phyloP scores from a whole-genome alignment of 2,888 invertebrate genomes.

The Crocallis elinguaria region DNA sequence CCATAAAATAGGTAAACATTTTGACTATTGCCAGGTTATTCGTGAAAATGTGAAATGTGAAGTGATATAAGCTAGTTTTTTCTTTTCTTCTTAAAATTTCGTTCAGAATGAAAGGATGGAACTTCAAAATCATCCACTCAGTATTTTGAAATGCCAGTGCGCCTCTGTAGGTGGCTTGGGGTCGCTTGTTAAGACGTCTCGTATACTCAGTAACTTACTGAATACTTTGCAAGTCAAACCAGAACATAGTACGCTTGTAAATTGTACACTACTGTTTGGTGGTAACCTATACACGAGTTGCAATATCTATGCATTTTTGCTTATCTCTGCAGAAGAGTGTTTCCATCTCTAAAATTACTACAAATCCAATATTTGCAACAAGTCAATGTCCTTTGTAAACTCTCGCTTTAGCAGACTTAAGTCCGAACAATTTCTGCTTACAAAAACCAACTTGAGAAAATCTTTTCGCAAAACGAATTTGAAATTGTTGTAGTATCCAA shows the following conservation, averaged over 20 bases:
- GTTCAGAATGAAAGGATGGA: not conserved
- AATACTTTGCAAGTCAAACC: no score
- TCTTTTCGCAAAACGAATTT: conserved; percentile 6
- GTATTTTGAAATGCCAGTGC: no score
- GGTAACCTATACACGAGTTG: no score
- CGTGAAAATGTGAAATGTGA: conserved; percentile 8
- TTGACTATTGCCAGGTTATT: conserved; percentile 1
- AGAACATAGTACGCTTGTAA: no score
- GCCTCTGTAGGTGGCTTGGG: no score
- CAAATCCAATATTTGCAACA: not conserved
- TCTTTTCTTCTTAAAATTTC: not conserved
- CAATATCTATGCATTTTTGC: no score
- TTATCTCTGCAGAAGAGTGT: no score
- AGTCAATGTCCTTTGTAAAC: not conserved
- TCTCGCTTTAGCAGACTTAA: not conserved
- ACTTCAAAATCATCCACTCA: no score
- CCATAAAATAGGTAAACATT: conserved; percentile 21
- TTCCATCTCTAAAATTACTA: no score
- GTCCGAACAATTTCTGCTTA: not conserved
- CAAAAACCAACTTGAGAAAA: conserved; percentile 4
- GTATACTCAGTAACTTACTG: no score
- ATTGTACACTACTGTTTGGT: no score
- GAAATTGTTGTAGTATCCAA: not conserved
- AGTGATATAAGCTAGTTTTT: conserved; percentile 1
- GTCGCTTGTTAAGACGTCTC: no score